Evolutionary conservation across 1,140 invertebrate genomes (phyloP).

Genomic region (Antheraea pernyi): DNA sequence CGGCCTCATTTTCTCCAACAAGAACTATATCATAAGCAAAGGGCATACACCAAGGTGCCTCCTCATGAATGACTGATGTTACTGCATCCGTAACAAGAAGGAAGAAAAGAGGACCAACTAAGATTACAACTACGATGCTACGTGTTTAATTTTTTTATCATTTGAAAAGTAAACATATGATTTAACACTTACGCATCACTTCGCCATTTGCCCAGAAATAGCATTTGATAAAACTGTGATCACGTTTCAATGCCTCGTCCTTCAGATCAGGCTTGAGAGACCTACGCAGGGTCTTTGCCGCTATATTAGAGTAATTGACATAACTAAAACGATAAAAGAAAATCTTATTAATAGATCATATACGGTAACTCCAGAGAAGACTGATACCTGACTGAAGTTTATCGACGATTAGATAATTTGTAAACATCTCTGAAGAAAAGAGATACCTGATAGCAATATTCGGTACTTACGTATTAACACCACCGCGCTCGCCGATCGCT

Average conservation of each 20-base stretch:
- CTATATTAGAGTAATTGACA: constrained; percentile 94
- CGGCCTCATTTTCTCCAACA: too few relatives aligned
- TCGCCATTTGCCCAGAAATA: constrained; percentile 91
- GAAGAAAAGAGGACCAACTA: not conserved
- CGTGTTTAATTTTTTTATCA: too few relatives aligned
- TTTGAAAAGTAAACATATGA: not conserved
- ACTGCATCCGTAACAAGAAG: too few relatives aligned
- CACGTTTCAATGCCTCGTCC: constrained; percentile 86
- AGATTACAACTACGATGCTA: not conserved
- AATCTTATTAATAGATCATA: not conserved
- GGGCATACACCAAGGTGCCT: too few relatives aligned
- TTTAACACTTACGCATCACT: constrained; percentile 83
- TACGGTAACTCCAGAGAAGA: not conserved
- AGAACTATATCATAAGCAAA: too few relatives aligned
- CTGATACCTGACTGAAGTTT: too few relatives aligned
- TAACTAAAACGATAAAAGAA: constrained; percentile 82
- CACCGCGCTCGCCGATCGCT: too few relatives aligned
- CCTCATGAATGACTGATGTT: too few relatives aligned
- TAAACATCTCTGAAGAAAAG: too few relatives aligned
- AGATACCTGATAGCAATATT: too few relatives aligned
- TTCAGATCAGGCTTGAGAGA: constrained; percentile 87
- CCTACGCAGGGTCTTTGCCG: constrained; percentile 88
- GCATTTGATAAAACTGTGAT: constrained; percentile 86
- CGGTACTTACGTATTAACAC: too few relatives aligned
- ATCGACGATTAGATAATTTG: too few relatives aligned